phyloP scores from a whole-genome alignment of 2,797 vertebrate species.

The Oryzias dopingdopingensis region DNA sequence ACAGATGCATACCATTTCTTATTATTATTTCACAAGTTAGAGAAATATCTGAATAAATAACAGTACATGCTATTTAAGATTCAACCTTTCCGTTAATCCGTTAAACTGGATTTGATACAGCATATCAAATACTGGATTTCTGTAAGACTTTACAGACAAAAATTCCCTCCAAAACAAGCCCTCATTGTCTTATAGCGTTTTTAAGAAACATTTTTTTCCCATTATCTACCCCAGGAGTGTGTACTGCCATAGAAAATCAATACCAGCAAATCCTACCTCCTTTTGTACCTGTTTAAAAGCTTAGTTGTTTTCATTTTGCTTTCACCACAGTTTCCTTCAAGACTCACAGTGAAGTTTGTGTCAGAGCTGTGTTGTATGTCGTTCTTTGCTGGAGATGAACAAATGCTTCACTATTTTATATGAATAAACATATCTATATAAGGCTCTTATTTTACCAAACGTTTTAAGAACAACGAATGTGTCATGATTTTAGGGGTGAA shows the following conservation, averaged over 20 bases:
- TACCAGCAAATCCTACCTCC: constrained; percentile 37
- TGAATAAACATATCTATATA: constrained; percentile 80
- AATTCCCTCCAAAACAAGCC: constrained; percentile 27
- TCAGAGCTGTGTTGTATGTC: constrained; percentile 9
- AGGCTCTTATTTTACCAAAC: background rate
- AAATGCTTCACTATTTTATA: constrained; percentile 70
- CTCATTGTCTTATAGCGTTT: constrained; percentile 12
- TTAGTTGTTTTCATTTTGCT: constrained; percentile 1
- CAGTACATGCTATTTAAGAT: too few relatives aligned
- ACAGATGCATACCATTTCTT: too few relatives aligned
- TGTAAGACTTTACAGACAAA: constrained; percentile 21
- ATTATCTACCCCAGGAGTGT: constrained; percentile 12
- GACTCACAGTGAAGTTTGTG: constrained; percentile 34
- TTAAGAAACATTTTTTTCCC: background rate
- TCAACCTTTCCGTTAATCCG: too few relatives aligned
- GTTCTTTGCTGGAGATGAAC: constrained; percentile 32
- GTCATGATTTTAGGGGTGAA: too few relatives aligned
- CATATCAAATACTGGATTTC: too few relatives aligned
- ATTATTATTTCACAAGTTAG: too few relatives aligned
- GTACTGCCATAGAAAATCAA: constrained; percentile 55
- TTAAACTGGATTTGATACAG: too few relatives aligned
- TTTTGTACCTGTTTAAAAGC: constrained; percentile 9
- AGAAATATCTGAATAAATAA: too few relatives aligned
- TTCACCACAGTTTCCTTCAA: constrained; percentile 44
- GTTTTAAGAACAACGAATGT: too few relatives aligned